These are phyloP conservation scores for Amiota communis DNA, from an alignment of 2,888 invertebrate species.

Conservation along the genomic window DNA sequence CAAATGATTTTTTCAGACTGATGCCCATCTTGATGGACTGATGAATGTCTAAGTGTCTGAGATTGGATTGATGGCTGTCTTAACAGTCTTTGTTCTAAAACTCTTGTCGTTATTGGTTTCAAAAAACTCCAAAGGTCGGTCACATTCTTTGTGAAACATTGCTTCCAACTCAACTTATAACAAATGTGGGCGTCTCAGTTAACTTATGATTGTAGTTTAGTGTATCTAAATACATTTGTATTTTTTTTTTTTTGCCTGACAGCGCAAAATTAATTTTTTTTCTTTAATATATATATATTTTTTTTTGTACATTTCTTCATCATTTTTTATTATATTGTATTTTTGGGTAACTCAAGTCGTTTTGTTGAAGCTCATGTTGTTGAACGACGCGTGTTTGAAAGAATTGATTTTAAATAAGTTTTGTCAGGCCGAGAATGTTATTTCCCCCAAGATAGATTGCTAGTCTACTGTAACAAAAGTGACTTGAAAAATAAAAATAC, in stretches of 20 bases:
- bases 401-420: conserved; percentile 9
- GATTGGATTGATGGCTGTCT: conserved; percentile 14
- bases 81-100: neutral
- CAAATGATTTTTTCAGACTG: conserved; percentile 11
- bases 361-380: conserved; percentile 1
- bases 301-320: too few relatives aligned
- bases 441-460: conserved; percentile 4
- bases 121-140: neutral
- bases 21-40: neutral
- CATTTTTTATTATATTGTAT: too few relatives aligned
- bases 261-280: neutral
- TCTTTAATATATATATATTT: too few relatives aligned
- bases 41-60: neutral
- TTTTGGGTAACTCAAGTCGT: too few relatives aligned
- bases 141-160: neutral
- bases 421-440: neutral
- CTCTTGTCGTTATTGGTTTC: too few relatives aligned
- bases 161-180: neutral
- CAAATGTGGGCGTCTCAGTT: conserved; percentile 6
- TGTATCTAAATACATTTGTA: neutral
- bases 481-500: conserved; percentile 17
- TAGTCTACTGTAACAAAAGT: neutral
- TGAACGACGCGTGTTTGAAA: conserved; percentile 8
- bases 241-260: neutral
- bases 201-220: conserved; percentile 9